Evolutionary conservation across 2,113 vertebrate species (phyloP).

Genomic region (Xiphophorus couchianus): DNA sequence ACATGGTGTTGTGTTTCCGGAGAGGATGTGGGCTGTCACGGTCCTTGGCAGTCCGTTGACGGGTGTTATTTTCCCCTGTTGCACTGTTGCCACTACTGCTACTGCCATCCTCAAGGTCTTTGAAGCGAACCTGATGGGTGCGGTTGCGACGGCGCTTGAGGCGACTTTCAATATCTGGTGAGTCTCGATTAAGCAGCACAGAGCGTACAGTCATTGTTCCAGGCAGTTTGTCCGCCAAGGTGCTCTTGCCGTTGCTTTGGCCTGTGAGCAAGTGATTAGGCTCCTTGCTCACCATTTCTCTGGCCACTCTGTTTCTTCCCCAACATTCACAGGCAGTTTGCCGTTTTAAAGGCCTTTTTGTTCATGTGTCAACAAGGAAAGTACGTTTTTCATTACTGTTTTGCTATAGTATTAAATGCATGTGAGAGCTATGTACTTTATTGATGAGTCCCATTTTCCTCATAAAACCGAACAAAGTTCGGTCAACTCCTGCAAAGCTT

Average conservation of each 20-base stretch:
- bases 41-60: slow-evolving; percentile 57
- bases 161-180: slow-evolving; percentile 82
- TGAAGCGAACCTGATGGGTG: slow-evolving; percentile 88
- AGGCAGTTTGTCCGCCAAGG: slow-evolving; percentile 80
- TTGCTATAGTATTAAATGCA: slow-evolving; percentile 25
- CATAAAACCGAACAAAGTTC: slow-evolving; percentile 26
- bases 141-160: slow-evolving; percentile 83
- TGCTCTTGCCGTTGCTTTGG: slow-evolving; percentile 75
- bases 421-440: slow-evolving; percentile 33
- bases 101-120: slow-evolving; percentile 83
- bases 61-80: slow-evolving; percentile 66
- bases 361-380: slow-evolving; percentile 46
- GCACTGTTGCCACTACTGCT: slow-evolving; percentile 73
- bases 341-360: slow-evolving; percentile 51
- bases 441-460: slow-evolving; percentile 47
- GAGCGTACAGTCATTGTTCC: slow-evolving; percentile 84
- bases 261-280: slow-evolving; percentile 74
- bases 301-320: slow-evolving; percentile 40
- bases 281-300: slow-evolving; percentile 85
- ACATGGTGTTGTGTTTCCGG: slow-evolving; percentile 66
- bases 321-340: slow-evolving; percentile 72
- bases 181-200: slow-evolving; percentile 85
- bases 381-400: slow-evolving; percentile 23
- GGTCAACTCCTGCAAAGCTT: neutral
- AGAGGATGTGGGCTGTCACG: slow-evolving; percentile 73